Percentiles rank a stretch among this genome's conserved stretches.
phyloP scores from a whole-genome alignment of 1,140 invertebrate genomes.

The Trichonephila clavata region DNA sequence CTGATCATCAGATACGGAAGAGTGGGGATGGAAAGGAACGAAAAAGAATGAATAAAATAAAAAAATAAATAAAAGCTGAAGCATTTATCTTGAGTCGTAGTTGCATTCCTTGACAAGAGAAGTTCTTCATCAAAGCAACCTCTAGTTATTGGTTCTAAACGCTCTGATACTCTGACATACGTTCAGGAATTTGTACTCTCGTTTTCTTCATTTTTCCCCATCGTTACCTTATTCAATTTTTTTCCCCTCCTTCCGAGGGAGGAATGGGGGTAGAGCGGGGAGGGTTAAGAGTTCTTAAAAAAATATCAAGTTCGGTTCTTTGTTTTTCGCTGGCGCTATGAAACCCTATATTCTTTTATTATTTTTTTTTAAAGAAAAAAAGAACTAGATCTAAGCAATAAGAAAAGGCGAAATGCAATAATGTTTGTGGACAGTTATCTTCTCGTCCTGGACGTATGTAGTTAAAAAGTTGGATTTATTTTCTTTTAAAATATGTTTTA shows the following conservation, averaged over 20 bases:
- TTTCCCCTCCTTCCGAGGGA: not conserved
- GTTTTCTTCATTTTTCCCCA: slow-evolving; percentile 42
- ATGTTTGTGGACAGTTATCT: too few species aligned
- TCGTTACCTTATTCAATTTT: slow-evolving; percentile 43
- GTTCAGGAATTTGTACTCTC: slow-evolving; percentile 57
- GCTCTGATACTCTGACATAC: slow-evolving; percentile 31
- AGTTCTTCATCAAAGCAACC: slow-evolving; percentile 74
- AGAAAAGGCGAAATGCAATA: too few species aligned
- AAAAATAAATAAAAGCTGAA: slow-evolving; percentile 36
- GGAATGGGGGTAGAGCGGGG: not conserved
- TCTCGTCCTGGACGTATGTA: too few species aligned
- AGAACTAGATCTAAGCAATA: too few species aligned
- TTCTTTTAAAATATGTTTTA: too few species aligned
- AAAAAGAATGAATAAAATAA: slow-evolving; percentile 23
- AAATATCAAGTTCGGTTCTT: slow-evolving; percentile 6
- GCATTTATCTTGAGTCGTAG: slow-evolving; percentile 69
- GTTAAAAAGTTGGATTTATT: too few species aligned
- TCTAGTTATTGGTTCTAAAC: slow-evolving; percentile 72
- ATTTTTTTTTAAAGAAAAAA: too few species aligned
- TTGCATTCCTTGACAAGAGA: slow-evolving; percentile 63
- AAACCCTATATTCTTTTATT: not conserved
- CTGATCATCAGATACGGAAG: slow-evolving; percentile 60
- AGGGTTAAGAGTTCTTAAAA: not conserved
- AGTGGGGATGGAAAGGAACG: not conserved
- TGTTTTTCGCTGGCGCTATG: not conserved